Percentiles rank a stretch among this genome's conserved stretches.
phyloP scores from a whole-genome alignment of 53 echinoderm and acorn worm genomes.

The Apostichopus leukothele region DNA sequence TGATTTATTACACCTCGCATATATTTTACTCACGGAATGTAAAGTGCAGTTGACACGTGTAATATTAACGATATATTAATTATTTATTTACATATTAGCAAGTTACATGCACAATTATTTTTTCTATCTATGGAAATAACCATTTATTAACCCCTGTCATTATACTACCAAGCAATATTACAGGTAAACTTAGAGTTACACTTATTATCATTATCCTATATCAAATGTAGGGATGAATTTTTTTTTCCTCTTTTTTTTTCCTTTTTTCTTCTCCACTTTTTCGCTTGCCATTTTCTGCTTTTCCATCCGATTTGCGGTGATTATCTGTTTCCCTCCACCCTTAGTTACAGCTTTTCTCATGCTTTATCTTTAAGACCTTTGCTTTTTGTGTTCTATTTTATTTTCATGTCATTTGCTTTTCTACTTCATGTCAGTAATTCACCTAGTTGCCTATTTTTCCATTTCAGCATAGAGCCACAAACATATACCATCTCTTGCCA shows the following conservation, averaged over 20 bases:
- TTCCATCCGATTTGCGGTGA: not conserved
- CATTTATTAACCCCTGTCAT: too few relatives aligned
- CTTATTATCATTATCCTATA: too few relatives aligned
- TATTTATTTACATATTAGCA: too few relatives aligned
- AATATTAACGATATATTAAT: too few relatives aligned
- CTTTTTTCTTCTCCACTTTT: not conserved
- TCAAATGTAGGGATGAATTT: not conserved
- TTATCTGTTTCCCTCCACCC: not conserved
- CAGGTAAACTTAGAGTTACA: too few relatives aligned
- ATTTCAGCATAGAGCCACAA: not conserved
- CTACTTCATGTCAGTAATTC: constrained; percentile 11
- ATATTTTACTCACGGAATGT: too few relatives aligned
- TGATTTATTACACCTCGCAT: too few relatives aligned
- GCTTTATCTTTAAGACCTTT: not conserved
- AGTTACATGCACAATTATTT: too few relatives aligned
- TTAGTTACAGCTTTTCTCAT: not conserved
- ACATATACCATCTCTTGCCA: too few relatives aligned
- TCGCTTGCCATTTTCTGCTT: not conserved
- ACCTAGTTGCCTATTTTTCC: not conserved
- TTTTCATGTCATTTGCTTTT: not conserved
- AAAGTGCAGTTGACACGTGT: too few relatives aligned
- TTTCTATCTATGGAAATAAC: too few relatives aligned
- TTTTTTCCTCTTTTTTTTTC: not conserved
- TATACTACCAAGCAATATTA: too few relatives aligned
- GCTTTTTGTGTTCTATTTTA: not conserved